Base-by-base conservation (phyloP, 2,888 invertebrate species). In the Junonia oenone region DNA sequence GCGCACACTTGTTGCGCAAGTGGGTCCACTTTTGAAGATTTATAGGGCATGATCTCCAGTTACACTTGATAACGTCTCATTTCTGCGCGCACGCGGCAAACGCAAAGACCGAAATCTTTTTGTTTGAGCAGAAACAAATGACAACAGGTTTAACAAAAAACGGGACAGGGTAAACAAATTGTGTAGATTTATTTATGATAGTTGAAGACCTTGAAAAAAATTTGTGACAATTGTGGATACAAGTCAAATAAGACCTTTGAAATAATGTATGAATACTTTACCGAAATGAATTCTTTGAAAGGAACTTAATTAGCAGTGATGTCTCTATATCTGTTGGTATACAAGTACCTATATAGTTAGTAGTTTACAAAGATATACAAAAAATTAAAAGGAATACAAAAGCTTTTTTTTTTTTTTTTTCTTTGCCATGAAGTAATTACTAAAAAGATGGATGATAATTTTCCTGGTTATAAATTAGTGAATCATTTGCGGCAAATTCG, bases 1-100 rank as follows among this genome's bases (percentile, higher is more conserved):
- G 68, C 70, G 69, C 67, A 60, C 79, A 81, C 79, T 83, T 82
- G 82, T 87, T 87, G 82, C 83, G 83, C 81, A 85, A 87, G 76
- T 71, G 76, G 69, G 72, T 69, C 72, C 76, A 81, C 75, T 83
- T 81, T 74, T 70, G 72, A 76, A 72, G 82, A 84, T 85, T 85
- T 86, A 84, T 83, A 77, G 75, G 81, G 72, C 79, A 71, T 72
- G 72, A 72, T 76, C 79, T 84, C 75, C 69, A 75, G 78, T 83
- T 83, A 83, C 81, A 77, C 68, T 76, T 84, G 88, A 87, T 89
- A 87, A 85, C 78, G 79, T 74, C 77, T 77, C 78, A 78, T 74
- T 76, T 77, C 68, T 69, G 67, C 33, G 49, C 48, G 37, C 40
- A 68, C 76, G 73, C 72, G 74, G 72, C 73, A 71, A 68, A 74